Percentiles rank a stretch among this genome's conserved stretches.
Evolutionary conservation across 2,797 vertebrate species (phyloP).

Genomic region (Mionectes olivaceus): DNA sequence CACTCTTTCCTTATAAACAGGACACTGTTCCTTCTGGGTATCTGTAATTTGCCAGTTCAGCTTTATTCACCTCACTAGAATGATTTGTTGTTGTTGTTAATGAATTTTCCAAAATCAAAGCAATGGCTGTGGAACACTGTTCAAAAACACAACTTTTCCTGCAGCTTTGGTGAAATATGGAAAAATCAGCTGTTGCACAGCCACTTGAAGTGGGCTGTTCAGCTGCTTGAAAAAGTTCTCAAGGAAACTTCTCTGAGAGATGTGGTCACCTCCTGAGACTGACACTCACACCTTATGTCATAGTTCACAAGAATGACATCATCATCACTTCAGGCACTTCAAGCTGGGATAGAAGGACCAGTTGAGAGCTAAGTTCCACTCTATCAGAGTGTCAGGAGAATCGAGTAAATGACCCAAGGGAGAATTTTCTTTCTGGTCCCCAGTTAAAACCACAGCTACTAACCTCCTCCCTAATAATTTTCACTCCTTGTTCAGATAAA

Average conservation of each 20-base stretch:
- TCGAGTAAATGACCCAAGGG: neutral
- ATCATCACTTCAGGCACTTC: neutral
- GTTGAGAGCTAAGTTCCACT: neutral
- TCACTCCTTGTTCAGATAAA: neutral
- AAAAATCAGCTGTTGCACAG: neutral
- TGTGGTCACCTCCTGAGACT: neutral
- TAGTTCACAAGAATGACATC: neutral
- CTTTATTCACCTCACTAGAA: neutral
- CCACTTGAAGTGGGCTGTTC: neutral
- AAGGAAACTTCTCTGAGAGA: neutral
- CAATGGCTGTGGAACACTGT: neutral
- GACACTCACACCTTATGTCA: neutral
- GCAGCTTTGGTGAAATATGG: neutral
- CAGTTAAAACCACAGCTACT: neutral
- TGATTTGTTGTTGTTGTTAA: neutral
- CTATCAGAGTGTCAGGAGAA: neutral
- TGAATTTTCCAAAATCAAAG: slow-evolving; percentile 19
- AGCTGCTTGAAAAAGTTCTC: neutral
- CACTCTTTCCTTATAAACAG: slow-evolving; percentile 53
- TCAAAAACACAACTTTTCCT: neutral
- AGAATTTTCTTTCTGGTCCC: slow-evolving; percentile 2
- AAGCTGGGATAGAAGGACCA: neutral
- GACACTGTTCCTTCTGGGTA: slow-evolving; percentile 31
- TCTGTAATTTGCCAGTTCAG: slow-evolving; percentile 37
- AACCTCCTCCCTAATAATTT: neutral